A percentile compares a stretch with the other conserved stretches of the same genome.
Conservation (phyloP, 2,113 vertebrate genomes). For the Junco hyemalis region DNA sequence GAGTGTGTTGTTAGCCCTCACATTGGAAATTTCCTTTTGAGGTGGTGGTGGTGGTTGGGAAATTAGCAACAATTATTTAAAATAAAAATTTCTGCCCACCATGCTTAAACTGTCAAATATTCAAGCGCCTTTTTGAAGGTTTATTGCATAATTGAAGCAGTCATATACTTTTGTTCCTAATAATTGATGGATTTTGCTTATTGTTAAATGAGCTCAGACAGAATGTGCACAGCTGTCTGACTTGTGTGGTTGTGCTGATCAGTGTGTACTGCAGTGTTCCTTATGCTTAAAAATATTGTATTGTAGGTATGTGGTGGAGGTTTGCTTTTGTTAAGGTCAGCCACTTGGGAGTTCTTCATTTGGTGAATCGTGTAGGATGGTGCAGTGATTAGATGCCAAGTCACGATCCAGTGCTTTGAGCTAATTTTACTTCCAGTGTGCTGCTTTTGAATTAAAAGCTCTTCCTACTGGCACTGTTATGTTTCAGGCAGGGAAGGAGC, state of each 20-base stretch:
- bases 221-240: neutral
- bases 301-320: neutral
- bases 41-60: rapidly evolving
- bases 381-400: conserved; percentile 29
- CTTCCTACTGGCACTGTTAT: neutral
- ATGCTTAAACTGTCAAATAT: neutral
- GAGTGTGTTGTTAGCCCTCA: neutral
- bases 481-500: neutral
- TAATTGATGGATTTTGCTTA: neutral
- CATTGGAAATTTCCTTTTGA: neutral
- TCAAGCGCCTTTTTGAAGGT: neutral
- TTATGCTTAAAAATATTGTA: neutral
- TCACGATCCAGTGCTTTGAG: conserved; percentile 42
- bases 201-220: neutral
- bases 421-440: conserved; percentile 53
- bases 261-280: neutral
- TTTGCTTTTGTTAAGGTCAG: conserved; percentile 15
- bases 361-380: conserved; percentile 5
- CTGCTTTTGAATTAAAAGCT: conserved; percentile 21
- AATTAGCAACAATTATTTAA: neutral
- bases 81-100: neutral
- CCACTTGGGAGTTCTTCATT: neutral
- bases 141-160: neutral
- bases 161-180: neutral
- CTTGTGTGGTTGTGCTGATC: neutral